These are phyloP conservation scores for Candidula unifasciata DNA, from an alignment of 2,888 invertebrate species.

Conservation along the genomic window DNA sequence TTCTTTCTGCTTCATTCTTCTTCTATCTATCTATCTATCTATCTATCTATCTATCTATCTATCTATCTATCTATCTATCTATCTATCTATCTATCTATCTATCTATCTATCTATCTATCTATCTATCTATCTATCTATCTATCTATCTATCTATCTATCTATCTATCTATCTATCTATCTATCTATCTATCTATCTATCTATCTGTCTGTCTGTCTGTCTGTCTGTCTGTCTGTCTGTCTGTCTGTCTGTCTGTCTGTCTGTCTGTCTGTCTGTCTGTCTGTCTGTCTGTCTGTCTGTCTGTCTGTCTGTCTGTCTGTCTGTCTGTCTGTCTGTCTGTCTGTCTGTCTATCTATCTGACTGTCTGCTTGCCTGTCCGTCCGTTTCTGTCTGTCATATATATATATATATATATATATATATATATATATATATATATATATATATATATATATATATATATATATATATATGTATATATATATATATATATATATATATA, in stretches of 20 bases:
- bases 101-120: neutral
- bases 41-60: neutral
- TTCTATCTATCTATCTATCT: neutral
- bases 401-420: too few species aligned
- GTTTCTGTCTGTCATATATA: too few species aligned
- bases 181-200: too few species aligned
- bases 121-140: neutral
- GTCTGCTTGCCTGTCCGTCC: too few species aligned
- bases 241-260: too few species aligned
- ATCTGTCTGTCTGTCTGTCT: neutral
- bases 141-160: neutral
- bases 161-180: neutral
- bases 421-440: too few species aligned
- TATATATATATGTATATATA: too few species aligned
- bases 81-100: neutral
- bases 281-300: too few species aligned
- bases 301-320: slow-evolving; percentile 26
- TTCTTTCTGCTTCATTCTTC: neutral
- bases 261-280: too few species aligned
- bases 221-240: slow-evolving; percentile 25
- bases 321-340: slow-evolving; percentile 53
- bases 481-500: too few species aligned
- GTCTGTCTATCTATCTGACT: slow-evolving; percentile 22
- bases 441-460: too few species aligned
- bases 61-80: neutral